Evolutionary conservation across 2,888 invertebrate genomes (phyloP).

Genomic region (Nebria salina): DNA sequence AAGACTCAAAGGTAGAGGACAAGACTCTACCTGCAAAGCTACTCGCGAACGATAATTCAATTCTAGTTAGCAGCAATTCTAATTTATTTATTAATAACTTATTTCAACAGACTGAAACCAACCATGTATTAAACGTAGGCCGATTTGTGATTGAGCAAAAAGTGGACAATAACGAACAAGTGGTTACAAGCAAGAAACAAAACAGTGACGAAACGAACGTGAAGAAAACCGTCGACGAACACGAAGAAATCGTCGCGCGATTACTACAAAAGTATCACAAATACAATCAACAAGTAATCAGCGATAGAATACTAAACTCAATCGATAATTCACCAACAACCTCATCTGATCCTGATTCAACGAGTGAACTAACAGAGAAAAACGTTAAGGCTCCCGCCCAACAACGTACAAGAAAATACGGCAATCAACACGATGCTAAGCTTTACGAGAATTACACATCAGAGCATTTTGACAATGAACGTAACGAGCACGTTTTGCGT

Average conservation of each 20-base stretch:
- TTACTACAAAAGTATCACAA: slow-evolving; percentile 62
- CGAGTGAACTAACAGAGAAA: slow-evolving; percentile 30
- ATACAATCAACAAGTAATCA: slow-evolving; percentile 60
- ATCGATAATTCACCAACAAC: slow-evolving; percentile 51
- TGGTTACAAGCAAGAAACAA: slow-evolving; percentile 36
- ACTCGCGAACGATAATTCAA: slow-evolving; percentile 45
- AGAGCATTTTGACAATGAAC: slow-evolving; percentile 58
- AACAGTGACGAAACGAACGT: slow-evolving; percentile 45
- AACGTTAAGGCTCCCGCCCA: slow-evolving; percentile 27
- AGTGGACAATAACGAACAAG: slow-evolving; percentile 45
- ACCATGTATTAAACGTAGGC: slow-evolving; percentile 48
- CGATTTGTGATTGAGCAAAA: slow-evolving; percentile 49
- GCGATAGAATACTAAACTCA: slow-evolving; percentile 59
- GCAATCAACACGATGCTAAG: slow-evolving; percentile 55
- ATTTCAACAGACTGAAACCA: slow-evolving; percentile 56
- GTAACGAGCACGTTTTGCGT: slow-evolving; percentile 60
- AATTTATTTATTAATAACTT: slow-evolving; percentile 62
- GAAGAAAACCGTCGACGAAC: slow-evolving; percentile 56
- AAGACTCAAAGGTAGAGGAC: slow-evolving; percentile 46
- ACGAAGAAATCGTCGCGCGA: slow-evolving; percentile 61
- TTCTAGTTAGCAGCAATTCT: slow-evolving; percentile 53
- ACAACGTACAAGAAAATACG: slow-evolving; percentile 46
- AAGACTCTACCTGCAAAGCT: slow-evolving; percentile 46
- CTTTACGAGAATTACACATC: slow-evolving; percentile 60
- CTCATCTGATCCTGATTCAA: slow-evolving; percentile 14